These are phyloP conservation scores for Polyergus mexicanus DNA, from an alignment of 1,140 invertebrate species.

Conservation along the genomic window DNA sequence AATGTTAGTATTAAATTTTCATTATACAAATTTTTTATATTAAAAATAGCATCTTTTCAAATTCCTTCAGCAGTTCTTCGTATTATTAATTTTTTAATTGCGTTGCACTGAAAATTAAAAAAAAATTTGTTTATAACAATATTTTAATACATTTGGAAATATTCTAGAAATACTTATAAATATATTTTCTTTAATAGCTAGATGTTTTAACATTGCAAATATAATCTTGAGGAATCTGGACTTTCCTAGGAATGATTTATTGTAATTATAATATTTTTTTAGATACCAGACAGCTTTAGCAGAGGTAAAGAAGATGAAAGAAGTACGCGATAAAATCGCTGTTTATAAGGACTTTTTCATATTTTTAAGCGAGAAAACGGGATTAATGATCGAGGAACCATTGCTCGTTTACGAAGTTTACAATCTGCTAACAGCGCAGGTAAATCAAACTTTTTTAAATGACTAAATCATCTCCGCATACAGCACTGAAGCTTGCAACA, in stretches of 20 bases:
- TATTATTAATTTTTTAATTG: background rate
- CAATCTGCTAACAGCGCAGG: constrained; percentile 86
- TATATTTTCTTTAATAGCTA: background rate
- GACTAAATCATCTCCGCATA: background rate
- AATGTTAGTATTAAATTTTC: constrained; percentile 48
- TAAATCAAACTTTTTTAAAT: constrained; percentile 58
- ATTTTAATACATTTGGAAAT: too few relatives aligned
- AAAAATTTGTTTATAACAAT: background rate
- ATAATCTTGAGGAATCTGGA: background rate
- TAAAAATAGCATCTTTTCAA: background rate
- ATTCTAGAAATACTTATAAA: too few relatives aligned
- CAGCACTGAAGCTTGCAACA: too few relatives aligned
- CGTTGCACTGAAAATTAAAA: too few relatives aligned
- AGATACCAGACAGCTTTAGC: constrained; percentile 65
- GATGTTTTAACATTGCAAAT: background rate
- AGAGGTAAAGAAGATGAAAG: constrained; percentile 76
- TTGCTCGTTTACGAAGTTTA: constrained; percentile 83
- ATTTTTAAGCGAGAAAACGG: constrained; percentile 85
- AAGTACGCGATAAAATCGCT: constrained; percentile 84
- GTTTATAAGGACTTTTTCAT: constrained; percentile 85
- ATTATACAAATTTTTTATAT: background rate
- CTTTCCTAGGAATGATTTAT: background rate
- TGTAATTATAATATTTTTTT: background rate
- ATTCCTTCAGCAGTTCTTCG: background rate
- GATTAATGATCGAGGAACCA: constrained; percentile 83